Percentiles rank a stretch among this genome's conserved stretches.
Conservation (phyloP, 2,113 vertebrate genomes). For the Tinamus guttatus region DNA sequence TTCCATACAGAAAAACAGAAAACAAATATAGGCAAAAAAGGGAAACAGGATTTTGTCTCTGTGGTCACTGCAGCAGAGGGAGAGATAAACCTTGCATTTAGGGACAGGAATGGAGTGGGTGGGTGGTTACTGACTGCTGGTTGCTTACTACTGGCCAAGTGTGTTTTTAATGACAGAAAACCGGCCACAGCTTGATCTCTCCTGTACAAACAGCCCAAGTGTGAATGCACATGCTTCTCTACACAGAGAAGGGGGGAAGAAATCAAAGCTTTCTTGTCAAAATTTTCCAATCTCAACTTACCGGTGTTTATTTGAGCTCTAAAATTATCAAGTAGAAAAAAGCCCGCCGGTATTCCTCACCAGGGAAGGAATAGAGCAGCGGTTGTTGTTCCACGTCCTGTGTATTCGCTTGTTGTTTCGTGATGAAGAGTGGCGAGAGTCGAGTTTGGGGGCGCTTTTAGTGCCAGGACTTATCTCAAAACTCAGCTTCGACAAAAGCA, state of each 20-base stretch:
- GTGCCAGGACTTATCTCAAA: constrained; percentile 59
- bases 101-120: background rate
- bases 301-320: constrained; percentile 56
- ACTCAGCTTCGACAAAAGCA: constrained; percentile 59
- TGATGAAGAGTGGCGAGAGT: background rate
- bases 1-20: constrained; percentile 15
- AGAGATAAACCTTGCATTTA: constrained; percentile 14
- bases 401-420: background rate
- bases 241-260: background rate
- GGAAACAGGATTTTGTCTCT: background rate
- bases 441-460: constrained; percentile 16
- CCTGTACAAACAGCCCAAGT: background rate
- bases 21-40: background rate
- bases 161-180: constrained; percentile 2
- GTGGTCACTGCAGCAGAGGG: background rate
- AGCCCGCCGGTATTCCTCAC: background rate
- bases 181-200: background rate
- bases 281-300: constrained; percentile 46
- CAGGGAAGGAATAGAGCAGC: constrained; percentile 16
- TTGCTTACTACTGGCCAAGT: background rate
- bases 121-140: background rate
- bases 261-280: constrained; percentile 14
- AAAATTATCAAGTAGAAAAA: constrained; percentile 47
- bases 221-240: background rate
- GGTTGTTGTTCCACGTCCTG: constrained; percentile 13